A percentile compares a stretch with the other conserved stretches of the same genome.
Conservation (phyloP, 2,797 vertebrate species). For the Threskiornis aethiopicus region DNA sequence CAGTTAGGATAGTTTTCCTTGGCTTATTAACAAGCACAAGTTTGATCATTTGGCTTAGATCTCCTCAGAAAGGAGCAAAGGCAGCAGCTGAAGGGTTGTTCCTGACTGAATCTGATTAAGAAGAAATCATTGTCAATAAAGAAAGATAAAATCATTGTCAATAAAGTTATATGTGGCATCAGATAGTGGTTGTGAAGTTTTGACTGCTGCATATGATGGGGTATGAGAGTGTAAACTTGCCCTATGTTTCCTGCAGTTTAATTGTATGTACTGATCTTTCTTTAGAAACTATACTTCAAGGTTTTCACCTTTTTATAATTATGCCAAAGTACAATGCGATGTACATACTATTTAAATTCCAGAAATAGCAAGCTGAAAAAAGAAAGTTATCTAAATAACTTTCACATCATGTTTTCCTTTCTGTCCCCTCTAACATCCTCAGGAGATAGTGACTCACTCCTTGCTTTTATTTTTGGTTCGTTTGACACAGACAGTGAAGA, state of each 20-base stretch:
- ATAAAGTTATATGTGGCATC: not conserved
- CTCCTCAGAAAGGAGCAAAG: not conserved
- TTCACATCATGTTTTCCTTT: slow-evolving; percentile 47
- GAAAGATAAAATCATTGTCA: not conserved
- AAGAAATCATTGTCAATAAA: not conserved
- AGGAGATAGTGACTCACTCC: not conserved
- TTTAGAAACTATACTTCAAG: not conserved
- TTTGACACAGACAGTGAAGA: not conserved
- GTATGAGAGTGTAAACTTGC: not conserved
- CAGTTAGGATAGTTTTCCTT: not conserved
- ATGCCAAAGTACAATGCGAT: not conserved
- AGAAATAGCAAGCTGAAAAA: slow-evolving; percentile 53
- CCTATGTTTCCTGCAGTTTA: not conserved
- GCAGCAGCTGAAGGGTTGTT: not conserved
- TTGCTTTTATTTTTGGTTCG: slow-evolving; percentile 45
- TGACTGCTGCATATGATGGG: not conserved
- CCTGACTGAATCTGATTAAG: not conserved
- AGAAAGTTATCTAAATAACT: slow-evolving; percentile 34
- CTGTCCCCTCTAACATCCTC: slow-evolving; percentile 12
- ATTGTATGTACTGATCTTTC: not conserved
- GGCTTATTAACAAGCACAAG: not conserved
- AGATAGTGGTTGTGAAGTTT: not conserved
- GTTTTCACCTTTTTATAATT: not conserved
- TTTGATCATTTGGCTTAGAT: not conserved
- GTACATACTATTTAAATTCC: not conserved